phyloP scores from a whole-genome alignment of 2,113 vertebrate species.

The Saccopteryx leptura region DNA sequence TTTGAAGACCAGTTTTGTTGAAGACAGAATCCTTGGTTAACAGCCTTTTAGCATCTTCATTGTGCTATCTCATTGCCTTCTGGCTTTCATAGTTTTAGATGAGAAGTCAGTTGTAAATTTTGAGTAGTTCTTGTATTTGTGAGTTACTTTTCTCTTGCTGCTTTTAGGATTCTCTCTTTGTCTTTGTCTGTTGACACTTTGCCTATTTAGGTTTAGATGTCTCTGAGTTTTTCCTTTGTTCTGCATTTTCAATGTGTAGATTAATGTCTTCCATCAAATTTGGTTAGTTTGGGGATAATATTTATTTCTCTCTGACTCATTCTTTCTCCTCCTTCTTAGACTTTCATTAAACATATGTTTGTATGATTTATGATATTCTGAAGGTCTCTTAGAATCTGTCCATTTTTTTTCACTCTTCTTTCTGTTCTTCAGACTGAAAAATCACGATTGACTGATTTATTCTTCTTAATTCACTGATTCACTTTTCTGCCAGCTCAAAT shows the following conservation, averaged over 20 bases:
- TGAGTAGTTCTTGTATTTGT: not conserved
- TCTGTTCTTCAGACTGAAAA: not conserved
- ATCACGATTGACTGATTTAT: constrained; percentile 1
- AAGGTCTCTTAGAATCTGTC: not conserved
- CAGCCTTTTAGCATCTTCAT: not conserved
- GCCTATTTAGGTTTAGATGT: not conserved
- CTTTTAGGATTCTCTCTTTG: not conserved
- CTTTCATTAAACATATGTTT: not conserved
- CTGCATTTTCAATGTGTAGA: not conserved
- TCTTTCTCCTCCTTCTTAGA: not conserved
- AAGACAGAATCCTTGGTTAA: not conserved
- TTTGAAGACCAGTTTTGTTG: not conserved
- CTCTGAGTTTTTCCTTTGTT: not conserved
- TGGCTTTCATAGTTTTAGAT: not conserved
- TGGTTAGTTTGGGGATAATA: not conserved
- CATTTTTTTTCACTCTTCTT: constrained; percentile 11
- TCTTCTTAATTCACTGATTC: not conserved
- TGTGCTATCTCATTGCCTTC: not conserved
- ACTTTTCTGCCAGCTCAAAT: not conserved
- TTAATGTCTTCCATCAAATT: not conserved
- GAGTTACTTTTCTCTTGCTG: not conserved
- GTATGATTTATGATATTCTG: not conserved
- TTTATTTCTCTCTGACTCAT: not conserved
- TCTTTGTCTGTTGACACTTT: not conserved
- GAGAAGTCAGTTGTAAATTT: not conserved